Percentiles rank a stretch among this genome's conserved stretches.
Conservation (phyloP, 1,140 invertebrate species). For the Chrysomallon squamiferum region DNA sequence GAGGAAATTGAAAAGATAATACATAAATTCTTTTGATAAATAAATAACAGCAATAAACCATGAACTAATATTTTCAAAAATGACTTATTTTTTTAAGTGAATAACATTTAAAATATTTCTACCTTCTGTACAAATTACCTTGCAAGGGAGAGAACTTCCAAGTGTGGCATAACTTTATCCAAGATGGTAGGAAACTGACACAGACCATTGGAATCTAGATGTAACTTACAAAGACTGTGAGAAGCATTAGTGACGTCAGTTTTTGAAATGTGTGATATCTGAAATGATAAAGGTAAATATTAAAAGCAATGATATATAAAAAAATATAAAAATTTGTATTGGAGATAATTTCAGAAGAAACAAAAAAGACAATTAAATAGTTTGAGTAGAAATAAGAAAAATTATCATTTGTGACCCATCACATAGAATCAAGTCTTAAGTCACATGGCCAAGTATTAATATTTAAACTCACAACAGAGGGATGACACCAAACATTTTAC, state of each 20-base stretch:
- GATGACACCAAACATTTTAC: too few relatives aligned
- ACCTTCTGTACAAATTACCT: slow-evolving; percentile 16
- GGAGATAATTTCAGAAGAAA: too few relatives aligned
- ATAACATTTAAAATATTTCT: background rate
- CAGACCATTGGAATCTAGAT: slow-evolving; percentile 15
- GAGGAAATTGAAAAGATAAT: too few relatives aligned
- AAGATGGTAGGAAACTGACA: slow-evolving; percentile 13
- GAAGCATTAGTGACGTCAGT: background rate
- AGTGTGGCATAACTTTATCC: slow-evolving; percentile 12
- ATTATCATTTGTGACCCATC: too few relatives aligned
- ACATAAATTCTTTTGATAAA: too few relatives aligned
- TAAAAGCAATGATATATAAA: background rate
- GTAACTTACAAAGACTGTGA: slow-evolving; percentile 11
- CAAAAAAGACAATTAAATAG: too few relatives aligned
- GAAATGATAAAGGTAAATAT: background rate
- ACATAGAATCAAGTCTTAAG: too few relatives aligned
- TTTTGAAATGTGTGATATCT: slow-evolving; percentile 3
- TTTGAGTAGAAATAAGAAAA: background rate
- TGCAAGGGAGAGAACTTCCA: slow-evolving; percentile 19
- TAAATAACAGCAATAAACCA: too few relatives aligned
- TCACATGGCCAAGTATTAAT: too few relatives aligned
- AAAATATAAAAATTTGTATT: too few relatives aligned
- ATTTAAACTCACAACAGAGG: too few relatives aligned
- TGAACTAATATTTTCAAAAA: too few relatives aligned
- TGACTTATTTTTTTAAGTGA: background rate